phyloP scores from a whole-genome alignment of 2,113 vertebrate species.

The Oncorhynchus gorbuscha region DNA sequence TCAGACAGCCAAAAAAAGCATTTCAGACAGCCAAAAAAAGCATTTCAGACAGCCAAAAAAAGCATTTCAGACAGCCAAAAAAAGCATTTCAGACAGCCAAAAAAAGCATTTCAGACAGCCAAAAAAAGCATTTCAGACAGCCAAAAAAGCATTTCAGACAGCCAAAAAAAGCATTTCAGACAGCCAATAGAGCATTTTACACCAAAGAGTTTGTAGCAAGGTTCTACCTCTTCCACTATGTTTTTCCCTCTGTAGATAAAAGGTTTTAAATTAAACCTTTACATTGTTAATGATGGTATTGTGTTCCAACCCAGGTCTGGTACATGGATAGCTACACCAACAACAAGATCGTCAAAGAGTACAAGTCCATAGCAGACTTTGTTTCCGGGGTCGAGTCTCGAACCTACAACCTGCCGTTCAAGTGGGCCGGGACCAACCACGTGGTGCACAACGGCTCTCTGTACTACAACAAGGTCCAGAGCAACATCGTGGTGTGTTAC shows the following conservation, averaged over 20 bases:
- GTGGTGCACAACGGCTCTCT: conserved; percentile 97
- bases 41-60: too few species aligned
- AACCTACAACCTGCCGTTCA: conserved; percentile 96
- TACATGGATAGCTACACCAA: conserved; percentile 99
- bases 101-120: too few species aligned
- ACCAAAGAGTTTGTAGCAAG: neutral
- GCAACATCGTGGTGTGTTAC: conserved; percentile 96
- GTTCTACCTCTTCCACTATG: neutral
- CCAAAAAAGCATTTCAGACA: too few species aligned
- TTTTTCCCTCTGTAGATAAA: neutral
- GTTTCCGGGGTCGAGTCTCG: conserved; percentile 89
- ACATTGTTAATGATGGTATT: neutral
- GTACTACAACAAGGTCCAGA: conserved; percentile 99
- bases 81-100: too few species aligned
- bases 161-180: neutral
- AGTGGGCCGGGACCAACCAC: conserved; percentile 98
- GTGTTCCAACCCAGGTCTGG: conserved; percentile 82
- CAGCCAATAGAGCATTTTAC: neutral
- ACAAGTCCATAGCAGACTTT: conserved; percentile 89
- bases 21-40: too few species aligned
- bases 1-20: too few species aligned
- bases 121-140: too few species aligned
- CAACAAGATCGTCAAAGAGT: conserved; percentile 96
- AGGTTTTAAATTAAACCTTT: neutral
- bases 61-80: too few species aligned